Percentiles rank a stretch among this genome's conserved stretches.
phyloP scores from a whole-genome alignment of 2,113 vertebrate species.

The Mionectes macconnelli region DNA sequence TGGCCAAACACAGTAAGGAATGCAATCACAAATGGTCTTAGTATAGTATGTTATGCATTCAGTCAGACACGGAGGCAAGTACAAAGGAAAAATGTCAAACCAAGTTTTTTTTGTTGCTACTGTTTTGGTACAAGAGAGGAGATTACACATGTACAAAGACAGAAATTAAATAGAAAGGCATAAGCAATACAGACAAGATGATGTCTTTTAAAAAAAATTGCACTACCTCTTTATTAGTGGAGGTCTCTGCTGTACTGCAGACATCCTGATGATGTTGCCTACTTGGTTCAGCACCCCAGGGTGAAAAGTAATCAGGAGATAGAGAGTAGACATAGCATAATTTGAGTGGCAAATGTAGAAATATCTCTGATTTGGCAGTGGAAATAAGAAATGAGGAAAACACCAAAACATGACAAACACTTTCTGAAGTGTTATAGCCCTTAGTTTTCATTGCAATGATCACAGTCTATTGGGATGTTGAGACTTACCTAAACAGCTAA shows the following conservation, averaged over 20 bases:
- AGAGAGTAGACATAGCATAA: constrained; percentile 82
- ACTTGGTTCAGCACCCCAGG: constrained; percentile 88
- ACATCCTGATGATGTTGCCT: constrained; percentile 80
- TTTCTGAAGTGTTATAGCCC: no score
- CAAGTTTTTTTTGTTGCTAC: background rate
- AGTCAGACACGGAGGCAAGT: background rate
- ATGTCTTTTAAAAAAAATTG: no score
- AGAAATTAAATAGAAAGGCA: no score
- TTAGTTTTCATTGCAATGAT: no score
- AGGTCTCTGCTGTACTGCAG: constrained; percentile 78
- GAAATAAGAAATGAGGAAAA: no score
- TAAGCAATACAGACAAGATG: no score
- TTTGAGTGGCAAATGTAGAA: no score
- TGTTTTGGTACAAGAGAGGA: background rate
- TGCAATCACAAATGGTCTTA: background rate
- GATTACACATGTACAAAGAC: background rate
- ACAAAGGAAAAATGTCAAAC: background rate
- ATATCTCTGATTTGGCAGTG: no score
- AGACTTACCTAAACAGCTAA: no score
- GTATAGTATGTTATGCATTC: background rate
- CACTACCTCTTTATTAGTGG: constrained; percentile 87
- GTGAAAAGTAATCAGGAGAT: constrained; percentile 85
- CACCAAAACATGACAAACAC: no score
- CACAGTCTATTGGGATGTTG: no score
- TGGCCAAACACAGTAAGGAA: background rate